phyloP scores from a whole-genome alignment of 2,888 invertebrate species.

The Julus scanicus region DNA sequence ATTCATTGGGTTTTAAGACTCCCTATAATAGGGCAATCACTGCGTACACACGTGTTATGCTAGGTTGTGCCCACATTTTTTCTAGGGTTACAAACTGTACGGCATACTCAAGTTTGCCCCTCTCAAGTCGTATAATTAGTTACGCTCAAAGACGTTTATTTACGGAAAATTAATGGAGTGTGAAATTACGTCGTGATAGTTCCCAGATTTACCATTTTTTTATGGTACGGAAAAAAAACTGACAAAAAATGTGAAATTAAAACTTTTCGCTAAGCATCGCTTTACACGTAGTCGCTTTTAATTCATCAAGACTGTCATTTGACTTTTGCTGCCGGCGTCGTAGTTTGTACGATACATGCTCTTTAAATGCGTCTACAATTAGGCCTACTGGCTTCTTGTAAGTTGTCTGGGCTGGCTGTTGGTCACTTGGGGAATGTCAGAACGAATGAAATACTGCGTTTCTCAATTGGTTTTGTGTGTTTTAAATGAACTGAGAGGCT shows the following conservation, averaged over 20 bases:
- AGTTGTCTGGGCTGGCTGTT: background rate
- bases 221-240: no score
- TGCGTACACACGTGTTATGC: background rate
- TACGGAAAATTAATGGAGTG: no score
- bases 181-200: no score
- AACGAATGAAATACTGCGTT: conserved; percentile 38
- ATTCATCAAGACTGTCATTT: background rate
- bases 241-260: background rate
- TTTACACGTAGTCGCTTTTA: background rate
- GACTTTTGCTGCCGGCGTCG: background rate
- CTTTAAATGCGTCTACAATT: conserved; percentile 9
- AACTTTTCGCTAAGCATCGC: background rate
- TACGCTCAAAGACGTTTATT: background rate
- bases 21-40: background rate
- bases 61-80: background rate
- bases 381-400: background rate
- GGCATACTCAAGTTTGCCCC: background rate
- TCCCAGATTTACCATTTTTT: background rate
- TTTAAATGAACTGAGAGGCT: conserved; percentile 43
- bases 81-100: background rate
- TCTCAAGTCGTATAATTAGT: background rate
- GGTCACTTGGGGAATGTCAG: conserved; percentile 5
- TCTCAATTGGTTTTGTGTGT: conserved; percentile 13
- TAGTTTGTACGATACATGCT: background rate
- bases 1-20: background rate